A percentile compares a stretch with the other conserved stretches of the same genome.
Evolutionary conservation across 2,113 vertebrate species (phyloP).

Genomic region (Oreochromis spilurus): DNA sequence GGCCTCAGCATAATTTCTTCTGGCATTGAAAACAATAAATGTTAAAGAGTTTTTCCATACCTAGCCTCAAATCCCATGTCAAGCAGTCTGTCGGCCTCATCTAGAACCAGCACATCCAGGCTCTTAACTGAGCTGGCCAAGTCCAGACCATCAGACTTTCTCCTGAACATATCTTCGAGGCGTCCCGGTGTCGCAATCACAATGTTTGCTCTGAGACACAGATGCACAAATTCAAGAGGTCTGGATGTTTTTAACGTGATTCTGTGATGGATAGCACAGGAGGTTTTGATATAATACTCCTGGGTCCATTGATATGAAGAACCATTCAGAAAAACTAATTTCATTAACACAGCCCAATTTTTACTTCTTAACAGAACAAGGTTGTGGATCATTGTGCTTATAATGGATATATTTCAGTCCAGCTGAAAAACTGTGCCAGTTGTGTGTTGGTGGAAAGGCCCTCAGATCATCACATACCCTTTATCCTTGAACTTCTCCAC

Average conservation of each 20-base stretch:
- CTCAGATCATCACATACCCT: constrained; percentile 70
- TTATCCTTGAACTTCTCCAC: constrained; percentile 84
- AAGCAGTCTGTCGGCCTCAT: constrained; percentile 91
- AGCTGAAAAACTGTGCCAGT: background rate
- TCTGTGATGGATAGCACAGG: background rate
- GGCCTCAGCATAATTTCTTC: background rate
- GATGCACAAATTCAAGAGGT: background rate
- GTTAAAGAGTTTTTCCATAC: constrained; percentile 58
- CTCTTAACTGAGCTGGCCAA: constrained; percentile 78
- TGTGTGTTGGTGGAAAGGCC: background rate
- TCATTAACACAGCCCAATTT: background rate
- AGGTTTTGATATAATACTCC: background rate
- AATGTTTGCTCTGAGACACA: constrained; percentile 82
- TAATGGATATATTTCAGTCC: background rate
- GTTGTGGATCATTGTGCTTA: background rate
- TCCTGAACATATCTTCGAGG: constrained; percentile 93
- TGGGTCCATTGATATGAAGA: background rate
- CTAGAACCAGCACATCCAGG: constrained; percentile 89
- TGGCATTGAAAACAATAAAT: background rate
- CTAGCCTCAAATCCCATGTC: constrained; percentile 97
- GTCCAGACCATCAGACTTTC: constrained; percentile 87
- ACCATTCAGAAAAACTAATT: background rate
- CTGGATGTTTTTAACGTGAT: background rate
- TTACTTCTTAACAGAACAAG: background rate
- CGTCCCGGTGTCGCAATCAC: constrained; percentile 90